phyloP scores from a whole-genome alignment of 1,140 invertebrate species.

The Globodera rostochiensis region DNA sequence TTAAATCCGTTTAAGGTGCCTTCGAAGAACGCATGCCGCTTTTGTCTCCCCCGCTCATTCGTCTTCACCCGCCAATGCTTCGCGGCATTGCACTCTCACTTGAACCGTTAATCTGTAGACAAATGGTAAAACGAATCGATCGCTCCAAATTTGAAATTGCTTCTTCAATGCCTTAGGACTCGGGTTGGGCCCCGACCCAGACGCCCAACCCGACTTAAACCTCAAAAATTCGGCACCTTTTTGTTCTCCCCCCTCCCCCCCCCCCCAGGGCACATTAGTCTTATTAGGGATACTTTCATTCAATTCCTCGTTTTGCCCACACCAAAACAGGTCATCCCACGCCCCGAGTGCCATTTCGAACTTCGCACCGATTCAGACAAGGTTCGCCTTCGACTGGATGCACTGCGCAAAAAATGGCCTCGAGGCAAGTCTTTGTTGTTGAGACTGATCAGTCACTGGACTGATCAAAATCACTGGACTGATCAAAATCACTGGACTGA shows the following conservation, averaged over 20 bases:
- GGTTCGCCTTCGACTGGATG: slow-evolving; percentile 13
- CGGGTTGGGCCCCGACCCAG: not conserved
- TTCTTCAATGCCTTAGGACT: not conserved
- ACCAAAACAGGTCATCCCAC: slow-evolving; percentile 21
- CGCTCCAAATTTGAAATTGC: not conserved
- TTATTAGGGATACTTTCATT: too few species aligned
- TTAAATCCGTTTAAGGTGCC: not conserved
- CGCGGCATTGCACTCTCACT: not conserved
- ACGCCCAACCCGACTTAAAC: not conserved
- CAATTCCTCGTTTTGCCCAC: too few species aligned
- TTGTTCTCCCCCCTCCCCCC: too few species aligned
- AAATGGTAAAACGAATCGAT: slow-evolving; percentile 11
- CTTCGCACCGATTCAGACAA: slow-evolving; percentile 19
- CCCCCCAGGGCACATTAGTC: not conserved
- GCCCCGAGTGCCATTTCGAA: slow-evolving; percentile 33
- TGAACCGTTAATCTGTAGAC: slow-evolving; percentile 16
- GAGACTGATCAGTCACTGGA: too few species aligned
- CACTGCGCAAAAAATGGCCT: slow-evolving; percentile 18
- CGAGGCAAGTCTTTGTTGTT: slow-evolving; percentile 1
- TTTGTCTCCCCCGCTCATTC: slow-evolving; percentile 5
- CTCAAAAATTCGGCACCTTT: not conserved
- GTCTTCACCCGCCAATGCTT: not conserved
- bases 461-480: too few species aligned
- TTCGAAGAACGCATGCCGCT: not conserved
- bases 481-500: too few species aligned